Evolutionary conservation across 2,113 vertebrate genomes (phyloP), one percentile per base, ranked within the genome.

Genomic region (Meleagris gallopavo): DNA sequence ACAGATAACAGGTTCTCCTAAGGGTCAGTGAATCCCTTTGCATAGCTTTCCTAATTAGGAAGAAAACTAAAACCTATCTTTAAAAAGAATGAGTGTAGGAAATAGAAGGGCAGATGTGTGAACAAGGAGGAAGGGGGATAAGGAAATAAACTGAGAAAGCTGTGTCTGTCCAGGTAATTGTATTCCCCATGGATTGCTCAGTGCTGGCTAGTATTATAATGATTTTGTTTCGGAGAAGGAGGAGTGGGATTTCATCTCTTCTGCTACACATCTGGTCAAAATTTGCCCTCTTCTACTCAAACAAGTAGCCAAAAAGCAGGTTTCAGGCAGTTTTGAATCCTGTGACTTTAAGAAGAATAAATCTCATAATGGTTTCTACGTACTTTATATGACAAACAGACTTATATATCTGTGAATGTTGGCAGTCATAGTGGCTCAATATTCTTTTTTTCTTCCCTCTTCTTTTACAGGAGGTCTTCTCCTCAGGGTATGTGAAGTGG

Each of bases 21-120:
- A 67, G 67, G 74, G 34, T 83, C 73, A 74, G 3, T 74, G 36
- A 90, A 86, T 84, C 7, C 20, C 92, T 77, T 78, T 75, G 50
- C 48, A 69, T 24, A 83, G 15, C 67, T 93, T 87, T 91, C 57
- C 58, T 92, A 80, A 96, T 94, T 87, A 95, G 45, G 36, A 66
- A 11, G 3, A 69, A 95, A 90, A 64, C 4, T 10, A 52, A 91
- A 90, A 75, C 78, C 29, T 73, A 0, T 62, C 34, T 82, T 92
- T 48, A 52, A 34, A 82, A 82, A 41, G 34, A 52, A 60, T 12
- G 30, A 62, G 43, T 50, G 30, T 77, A 69, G 70, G 60, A 77
- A 25, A 24, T 62, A 52, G 62, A 85, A 89, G 43, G 82, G n/a
- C 57, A 69, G 74, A 61, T 36, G 10, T 32, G 27, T 54, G n/a